phyloP scores from a whole-genome alignment of 2,113 vertebrate genomes.

The Dicentrarchus labrax region DNA sequence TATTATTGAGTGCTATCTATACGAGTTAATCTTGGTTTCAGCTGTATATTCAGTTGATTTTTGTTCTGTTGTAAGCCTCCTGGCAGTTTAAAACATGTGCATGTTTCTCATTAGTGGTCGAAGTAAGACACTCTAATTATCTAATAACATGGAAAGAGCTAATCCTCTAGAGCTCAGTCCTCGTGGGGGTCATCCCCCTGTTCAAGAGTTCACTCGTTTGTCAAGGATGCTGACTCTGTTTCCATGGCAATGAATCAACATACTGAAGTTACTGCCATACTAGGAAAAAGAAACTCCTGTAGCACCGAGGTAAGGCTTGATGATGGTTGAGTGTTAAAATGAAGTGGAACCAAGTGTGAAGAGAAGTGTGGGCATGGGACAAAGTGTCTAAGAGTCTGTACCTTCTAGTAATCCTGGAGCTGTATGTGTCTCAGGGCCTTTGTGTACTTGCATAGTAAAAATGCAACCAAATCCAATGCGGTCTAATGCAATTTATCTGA shows the following conservation, averaged over 20 bases:
- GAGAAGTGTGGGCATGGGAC: constrained; percentile 24
- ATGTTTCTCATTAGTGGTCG: constrained; percentile 16
- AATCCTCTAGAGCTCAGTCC: constrained; percentile 49
- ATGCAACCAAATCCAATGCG: not conserved
- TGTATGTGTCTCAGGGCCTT: not conserved
- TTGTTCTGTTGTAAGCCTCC: not conserved
- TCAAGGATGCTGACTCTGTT: constrained; percentile 64
- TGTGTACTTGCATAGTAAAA: not conserved
- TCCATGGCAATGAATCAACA: constrained; percentile 60
- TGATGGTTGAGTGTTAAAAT: constrained; percentile 47
- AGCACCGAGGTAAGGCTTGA: constrained; percentile 48
- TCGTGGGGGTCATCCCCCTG: constrained; percentile 43
- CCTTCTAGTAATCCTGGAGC: constrained; percentile 13
- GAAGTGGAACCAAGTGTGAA: constrained; percentile 75
- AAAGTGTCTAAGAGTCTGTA: not conserved
- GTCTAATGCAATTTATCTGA: not conserved
- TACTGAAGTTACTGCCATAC: constrained; percentile 65
- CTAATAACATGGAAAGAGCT: constrained; percentile 59
- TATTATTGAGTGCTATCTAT: not conserved
- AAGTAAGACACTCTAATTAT: constrained; percentile 22
- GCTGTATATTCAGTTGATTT: not conserved
- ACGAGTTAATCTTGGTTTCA: not conserved
- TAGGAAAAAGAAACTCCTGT: constrained; percentile 62
- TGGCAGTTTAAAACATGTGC: not conserved
- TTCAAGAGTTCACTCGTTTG: constrained; percentile 52